Conservation (phyloP, 2,797 vertebrate species). For the Enteromius trimaculatus region DNA sequence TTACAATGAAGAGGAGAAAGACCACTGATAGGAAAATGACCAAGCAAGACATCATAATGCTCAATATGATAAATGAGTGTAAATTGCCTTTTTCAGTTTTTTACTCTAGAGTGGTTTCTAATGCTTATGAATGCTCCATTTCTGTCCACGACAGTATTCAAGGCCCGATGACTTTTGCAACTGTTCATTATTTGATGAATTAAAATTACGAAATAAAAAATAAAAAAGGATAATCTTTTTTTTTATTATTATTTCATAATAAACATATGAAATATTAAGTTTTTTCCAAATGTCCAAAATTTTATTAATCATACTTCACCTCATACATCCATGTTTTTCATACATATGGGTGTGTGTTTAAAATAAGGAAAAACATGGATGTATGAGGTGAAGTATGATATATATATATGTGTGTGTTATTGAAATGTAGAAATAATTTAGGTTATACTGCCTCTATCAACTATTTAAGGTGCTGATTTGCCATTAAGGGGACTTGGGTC, state of each 20-base stretch:
- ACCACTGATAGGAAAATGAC: background rate
- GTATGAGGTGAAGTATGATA: too few relatives aligned
- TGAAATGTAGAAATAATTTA: background rate
- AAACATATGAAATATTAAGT: too few relatives aligned
- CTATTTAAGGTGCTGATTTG: background rate
- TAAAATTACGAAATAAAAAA: background rate
- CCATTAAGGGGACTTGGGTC: background rate
- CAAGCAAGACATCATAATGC: background rate
- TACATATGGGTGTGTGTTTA: too few relatives aligned
- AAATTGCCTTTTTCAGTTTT: background rate
- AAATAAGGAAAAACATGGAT: too few relatives aligned
- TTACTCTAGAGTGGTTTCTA: background rate
- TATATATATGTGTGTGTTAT: too few relatives aligned
- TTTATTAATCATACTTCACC: background rate
- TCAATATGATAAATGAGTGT: background rate
- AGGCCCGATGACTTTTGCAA: background rate
- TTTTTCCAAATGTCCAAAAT: background rate
- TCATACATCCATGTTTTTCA: background rate
- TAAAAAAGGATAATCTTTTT: background rate
- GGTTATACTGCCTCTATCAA: background rate
- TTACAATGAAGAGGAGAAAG: background rate
- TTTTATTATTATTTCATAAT: too few relatives aligned
- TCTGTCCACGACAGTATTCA: background rate
- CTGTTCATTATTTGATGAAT: background rate
- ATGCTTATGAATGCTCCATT: background rate